These are phyloP conservation scores for Bradypodion pumilum DNA, from an alignment of 2,797 vertebrate species.

Conservation along the genomic window DNA sequence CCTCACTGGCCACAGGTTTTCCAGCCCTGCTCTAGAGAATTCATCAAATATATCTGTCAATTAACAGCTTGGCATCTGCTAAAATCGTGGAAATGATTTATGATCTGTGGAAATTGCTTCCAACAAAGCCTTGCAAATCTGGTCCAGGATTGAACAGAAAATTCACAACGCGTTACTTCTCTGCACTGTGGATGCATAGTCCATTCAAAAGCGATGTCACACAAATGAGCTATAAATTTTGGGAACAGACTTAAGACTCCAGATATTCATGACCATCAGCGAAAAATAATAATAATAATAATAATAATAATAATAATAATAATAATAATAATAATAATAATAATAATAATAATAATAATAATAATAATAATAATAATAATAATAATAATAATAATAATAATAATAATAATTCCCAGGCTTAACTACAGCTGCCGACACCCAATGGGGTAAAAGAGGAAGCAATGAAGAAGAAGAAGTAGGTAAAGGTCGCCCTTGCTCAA, in stretches of 20 bases:
- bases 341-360: too few species aligned
- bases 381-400: too few species aligned
- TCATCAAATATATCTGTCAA: neutral
- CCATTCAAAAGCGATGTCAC: neutral
- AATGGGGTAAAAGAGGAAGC: too few species aligned
- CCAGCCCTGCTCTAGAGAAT: neutral
- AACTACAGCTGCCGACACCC: too few species aligned
- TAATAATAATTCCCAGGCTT: too few species aligned
- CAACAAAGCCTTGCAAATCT: constrained; percentile 1
- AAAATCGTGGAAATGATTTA: neutral
- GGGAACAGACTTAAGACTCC: neutral
- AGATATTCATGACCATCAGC: constrained; percentile 30
- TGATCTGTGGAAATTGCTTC: neutral
- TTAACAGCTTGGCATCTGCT: neutral
- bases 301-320: too few species aligned
- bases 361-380: too few species aligned
- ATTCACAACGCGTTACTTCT: neutral
- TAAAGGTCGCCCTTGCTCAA: too few species aligned
- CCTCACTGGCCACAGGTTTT: neutral
- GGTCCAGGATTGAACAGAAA: neutral
- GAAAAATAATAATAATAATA: too few species aligned
- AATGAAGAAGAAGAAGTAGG: too few species aligned
- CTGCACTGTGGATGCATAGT: neutral
- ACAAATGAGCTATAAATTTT: neutral
- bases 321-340: too few species aligned